Conservation (phyloP, 2,113 vertebrate genomes). For the Chaetura pelagica region DNA sequence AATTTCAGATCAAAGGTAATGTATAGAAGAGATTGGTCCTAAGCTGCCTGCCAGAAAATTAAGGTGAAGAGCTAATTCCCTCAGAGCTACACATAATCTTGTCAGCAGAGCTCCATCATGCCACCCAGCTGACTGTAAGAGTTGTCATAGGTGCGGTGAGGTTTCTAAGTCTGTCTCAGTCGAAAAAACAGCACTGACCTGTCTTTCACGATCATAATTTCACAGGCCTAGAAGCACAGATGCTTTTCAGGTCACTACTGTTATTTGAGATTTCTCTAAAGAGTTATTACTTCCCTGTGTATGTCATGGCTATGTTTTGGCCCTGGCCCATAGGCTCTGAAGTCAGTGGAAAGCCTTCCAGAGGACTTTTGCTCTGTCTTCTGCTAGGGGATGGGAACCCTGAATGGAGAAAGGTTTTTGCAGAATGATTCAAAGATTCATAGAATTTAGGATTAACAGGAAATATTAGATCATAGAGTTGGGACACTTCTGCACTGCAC, state of each 20-base stretch:
- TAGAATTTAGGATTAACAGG: neutral
- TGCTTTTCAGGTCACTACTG: neutral
- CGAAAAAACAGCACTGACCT: neutral
- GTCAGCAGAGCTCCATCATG: neutral
- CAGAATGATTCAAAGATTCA: neutral
- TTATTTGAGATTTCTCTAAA: neutral
- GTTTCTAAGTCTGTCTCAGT: neutral
- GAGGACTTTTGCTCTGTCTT: neutral
- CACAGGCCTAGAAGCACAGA: neutral
- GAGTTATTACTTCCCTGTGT: neutral
- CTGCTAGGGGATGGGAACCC: neutral
- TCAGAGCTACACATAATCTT: neutral
- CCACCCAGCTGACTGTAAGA: neutral
- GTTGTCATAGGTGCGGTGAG: neutral
- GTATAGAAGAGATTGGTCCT: neutral
- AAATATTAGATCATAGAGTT: neutral
- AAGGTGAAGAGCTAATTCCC: slow-evolving; percentile 11
- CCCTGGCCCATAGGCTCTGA: neutral
- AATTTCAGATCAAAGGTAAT: slow-evolving; percentile 2
- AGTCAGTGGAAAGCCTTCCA: neutral
- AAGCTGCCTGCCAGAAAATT: slow-evolving; percentile 9
- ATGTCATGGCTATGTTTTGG: neutral
- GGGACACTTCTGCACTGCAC: rapidly evolving
- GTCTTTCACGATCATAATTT: neutral
- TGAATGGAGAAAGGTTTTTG: neutral